These are phyloP conservation scores for Rhamphomyia laevipes DNA, from an alignment of 2,888 invertebrate species.

Conservation along the genomic window DNA sequence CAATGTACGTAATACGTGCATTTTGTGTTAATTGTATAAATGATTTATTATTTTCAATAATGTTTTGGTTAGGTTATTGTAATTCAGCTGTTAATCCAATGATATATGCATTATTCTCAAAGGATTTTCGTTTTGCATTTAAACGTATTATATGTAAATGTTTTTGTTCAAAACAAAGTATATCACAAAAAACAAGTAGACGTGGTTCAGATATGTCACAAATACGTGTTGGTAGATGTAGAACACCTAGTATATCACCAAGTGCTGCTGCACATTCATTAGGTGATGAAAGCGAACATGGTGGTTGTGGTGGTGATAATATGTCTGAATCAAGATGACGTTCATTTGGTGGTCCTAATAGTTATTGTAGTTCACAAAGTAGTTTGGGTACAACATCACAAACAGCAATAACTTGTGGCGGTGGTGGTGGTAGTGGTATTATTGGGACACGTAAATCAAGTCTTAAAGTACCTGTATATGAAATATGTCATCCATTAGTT, in stretches of 20 bases:
- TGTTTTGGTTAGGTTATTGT: slow-evolving; percentile 97
- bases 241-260: slow-evolving; percentile 45
- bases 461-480: slow-evolving; percentile 34
- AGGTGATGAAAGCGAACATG: slow-evolving; percentile 45
- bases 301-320: slow-evolving; percentile 26
- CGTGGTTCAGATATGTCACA: slow-evolving; percentile 48
- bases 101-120: slow-evolving; percentile 89
- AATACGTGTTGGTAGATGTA: slow-evolving; percentile 37
- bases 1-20: slow-evolving; percentile 81
- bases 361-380: slow-evolving; percentile 30
- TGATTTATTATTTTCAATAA: slow-evolving; percentile 73
- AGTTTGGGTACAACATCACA: slow-evolving; percentile 28
- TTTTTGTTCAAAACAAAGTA: slow-evolving; percentile 48
- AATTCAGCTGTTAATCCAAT: slow-evolving; percentile 93
- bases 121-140: slow-evolving; percentile 91
- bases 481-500: slow-evolving; percentile 38
- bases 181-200: slow-evolving; percentile 37
- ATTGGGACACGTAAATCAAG: slow-evolving; percentile 32
- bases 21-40: slow-evolving; percentile 80
- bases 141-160: slow-evolving; percentile 83
- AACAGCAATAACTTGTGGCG: background rate
- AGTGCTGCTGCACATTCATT: slow-evolving; percentile 42
- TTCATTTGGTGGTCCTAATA: slow-evolving; percentile 33
- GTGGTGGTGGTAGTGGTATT: slow-evolving; percentile 6
- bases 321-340: slow-evolving; percentile 47